These are phyloP conservation scores for rat (Rattus norvegicus) DNA, from an alignment of 2,113 vertebrate species.

Conservation along the genomic window DNA sequence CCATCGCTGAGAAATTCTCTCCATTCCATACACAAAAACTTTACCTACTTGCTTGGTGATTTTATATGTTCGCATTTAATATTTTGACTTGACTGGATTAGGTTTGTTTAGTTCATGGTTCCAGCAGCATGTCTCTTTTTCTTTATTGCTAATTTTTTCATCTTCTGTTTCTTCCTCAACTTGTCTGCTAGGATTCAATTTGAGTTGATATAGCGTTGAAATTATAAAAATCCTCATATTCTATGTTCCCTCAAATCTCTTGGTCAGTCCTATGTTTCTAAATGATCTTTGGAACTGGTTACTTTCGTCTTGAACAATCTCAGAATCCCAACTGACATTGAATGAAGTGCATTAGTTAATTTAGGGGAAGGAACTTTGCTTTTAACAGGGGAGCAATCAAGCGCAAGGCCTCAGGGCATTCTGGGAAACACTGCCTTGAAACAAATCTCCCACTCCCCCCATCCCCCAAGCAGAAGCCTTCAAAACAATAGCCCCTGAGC, in stretches of 20 bases:
- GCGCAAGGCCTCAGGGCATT: not conserved
- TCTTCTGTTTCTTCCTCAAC: not conserved
- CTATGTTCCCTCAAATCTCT: not conserved
- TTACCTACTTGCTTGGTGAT: not conserved
- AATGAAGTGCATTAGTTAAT: too few species aligned
- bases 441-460: not conserved
- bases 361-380: too few species aligned
- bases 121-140: not conserved
- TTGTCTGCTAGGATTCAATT: not conserved
- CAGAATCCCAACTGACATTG: too few species aligned
- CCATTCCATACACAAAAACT: not conserved
- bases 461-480: not conserved
- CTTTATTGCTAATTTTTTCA: not conserved
- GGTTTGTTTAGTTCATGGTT: not conserved
- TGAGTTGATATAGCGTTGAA: not conserved
- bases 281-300: slow-evolving; percentile 21
- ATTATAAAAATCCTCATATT: not conserved
- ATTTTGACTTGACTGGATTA: slow-evolving; percentile 45
- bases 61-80: slow-evolving; percentile 3
- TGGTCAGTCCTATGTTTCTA: slow-evolving; percentile 27
- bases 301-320: slow-evolving; percentile 12
- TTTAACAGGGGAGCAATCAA: not conserved
- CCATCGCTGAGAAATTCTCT: slow-evolving; percentile 24
- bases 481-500: not conserved
- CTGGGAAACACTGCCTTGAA: not conserved